A percentile compares a stretch with the other conserved stretches of the same genome.
Conservation (phyloP, 2,888 invertebrate genomes). For the Buathra laborator region DNA sequence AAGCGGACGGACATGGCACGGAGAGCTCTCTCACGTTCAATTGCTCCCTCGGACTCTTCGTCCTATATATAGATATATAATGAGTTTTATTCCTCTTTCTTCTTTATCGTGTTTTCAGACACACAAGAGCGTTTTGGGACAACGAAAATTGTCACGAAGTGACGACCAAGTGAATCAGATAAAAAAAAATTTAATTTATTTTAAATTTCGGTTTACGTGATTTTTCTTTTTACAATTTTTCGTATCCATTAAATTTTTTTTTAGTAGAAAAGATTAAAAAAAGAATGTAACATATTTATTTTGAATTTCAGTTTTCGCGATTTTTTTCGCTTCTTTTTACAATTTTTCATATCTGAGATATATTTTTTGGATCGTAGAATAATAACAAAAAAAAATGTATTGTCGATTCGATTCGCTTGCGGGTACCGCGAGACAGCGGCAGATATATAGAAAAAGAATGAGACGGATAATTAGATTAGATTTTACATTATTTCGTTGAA, state of each 20-base stretch:
- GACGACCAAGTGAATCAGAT: not conserved
- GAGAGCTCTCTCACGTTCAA: slow-evolving; percentile 17
- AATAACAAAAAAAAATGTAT: slow-evolving; percentile 13
- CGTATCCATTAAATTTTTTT: not conserved
- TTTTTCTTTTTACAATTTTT: not conserved
- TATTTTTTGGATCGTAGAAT: not conserved
- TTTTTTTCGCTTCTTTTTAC: not conserved
- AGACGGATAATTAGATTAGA: slow-evolving; percentile 12
- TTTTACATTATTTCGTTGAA: slow-evolving; percentile 26
- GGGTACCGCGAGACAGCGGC: not conserved
- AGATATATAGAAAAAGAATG: slow-evolving; percentile 13
- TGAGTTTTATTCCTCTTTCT: not conserved
- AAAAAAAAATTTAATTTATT: not conserved
- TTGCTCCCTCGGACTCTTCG: slow-evolving; percentile 30
- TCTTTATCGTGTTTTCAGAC: not conserved
- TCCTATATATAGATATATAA: not conserved
- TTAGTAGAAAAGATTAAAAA: not conserved
- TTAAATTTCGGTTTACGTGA: not conserved
- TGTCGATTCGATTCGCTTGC: slow-evolving; percentile 29
- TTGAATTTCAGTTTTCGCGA: not conserved
- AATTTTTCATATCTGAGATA: no score
- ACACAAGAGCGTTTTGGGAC: not conserved
- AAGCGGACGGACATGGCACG: slow-evolving; percentile 22
- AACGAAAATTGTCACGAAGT: slow-evolving; percentile 25
- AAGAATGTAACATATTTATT: not conserved